Percentiles rank a stretch among this genome's conserved stretches.
Evolutionary conservation across 2,797 vertebrate species (phyloP).

Genomic region (Myripristis jacobus): DNA sequence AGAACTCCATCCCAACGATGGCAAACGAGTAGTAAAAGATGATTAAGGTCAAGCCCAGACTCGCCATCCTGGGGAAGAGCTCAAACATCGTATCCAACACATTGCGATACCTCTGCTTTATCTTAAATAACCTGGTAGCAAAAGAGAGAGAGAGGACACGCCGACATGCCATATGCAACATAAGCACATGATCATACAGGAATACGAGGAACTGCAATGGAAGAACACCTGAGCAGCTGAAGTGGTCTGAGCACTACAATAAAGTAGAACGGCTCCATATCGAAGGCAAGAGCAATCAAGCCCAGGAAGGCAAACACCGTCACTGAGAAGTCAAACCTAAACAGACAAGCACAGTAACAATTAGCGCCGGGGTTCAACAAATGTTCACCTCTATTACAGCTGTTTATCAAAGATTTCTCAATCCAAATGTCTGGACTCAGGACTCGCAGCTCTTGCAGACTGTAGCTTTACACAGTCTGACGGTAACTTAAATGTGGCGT

Average conservation of each 20-base stretch:
- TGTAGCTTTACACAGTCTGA: background rate
- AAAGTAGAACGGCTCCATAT: slow-evolving; percentile 98
- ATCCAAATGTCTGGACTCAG: slow-evolving; percentile 15
- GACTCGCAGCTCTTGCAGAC: background rate
- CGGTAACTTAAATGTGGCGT: background rate
- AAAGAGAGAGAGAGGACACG: background rate
- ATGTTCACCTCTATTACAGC: background rate
- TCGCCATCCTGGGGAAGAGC: slow-evolving; percentile 96
- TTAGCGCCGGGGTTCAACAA: background rate
- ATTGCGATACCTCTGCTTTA: slow-evolving; percentile 95
- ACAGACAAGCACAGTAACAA: slow-evolving; percentile 12
- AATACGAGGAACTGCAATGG: background rate
- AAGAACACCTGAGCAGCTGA: slow-evolving; percentile 92
- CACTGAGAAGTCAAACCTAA: slow-evolving; percentile 96
- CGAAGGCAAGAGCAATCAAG: slow-evolving; percentile 90
- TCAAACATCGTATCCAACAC: slow-evolving; percentile 99
- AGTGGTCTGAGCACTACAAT: slow-evolving; percentile 94
- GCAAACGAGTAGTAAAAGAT: slow-evolving; percentile 99
- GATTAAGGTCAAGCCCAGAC: slow-evolving; percentile 94
- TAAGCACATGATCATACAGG: background rate
- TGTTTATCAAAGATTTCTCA: slow-evolving; percentile 3
- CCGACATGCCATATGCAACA: background rate
- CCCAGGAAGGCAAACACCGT: slow-evolving; percentile 94
- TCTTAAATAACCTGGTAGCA: slow-evolving; percentile 90
- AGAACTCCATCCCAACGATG: slow-evolving; percentile 99